These are phyloP conservation scores for Heliothis subflexa DNA, from an alignment of 1,140 invertebrate species.

Conservation along the genomic window DNA sequence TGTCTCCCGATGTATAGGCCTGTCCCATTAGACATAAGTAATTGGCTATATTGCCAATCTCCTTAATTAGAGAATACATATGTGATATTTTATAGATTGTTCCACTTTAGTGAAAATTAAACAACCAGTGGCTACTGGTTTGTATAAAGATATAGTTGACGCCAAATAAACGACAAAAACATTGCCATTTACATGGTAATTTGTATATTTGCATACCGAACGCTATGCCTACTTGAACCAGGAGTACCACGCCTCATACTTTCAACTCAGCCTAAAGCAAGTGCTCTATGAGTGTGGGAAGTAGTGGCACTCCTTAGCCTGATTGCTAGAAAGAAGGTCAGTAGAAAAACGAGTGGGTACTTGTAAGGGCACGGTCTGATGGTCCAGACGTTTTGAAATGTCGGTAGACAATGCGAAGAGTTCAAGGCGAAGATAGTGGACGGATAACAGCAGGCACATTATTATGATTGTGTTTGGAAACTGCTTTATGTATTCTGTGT, in stretches of 20 bases:
- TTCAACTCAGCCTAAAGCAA: background rate
- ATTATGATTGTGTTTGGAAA: background rate
- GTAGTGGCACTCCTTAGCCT: conserved; percentile 5
- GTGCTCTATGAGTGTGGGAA: background rate
- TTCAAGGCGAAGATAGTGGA: conserved; percentile 1
- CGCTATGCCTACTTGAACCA: background rate
- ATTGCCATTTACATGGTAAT: too few relatives aligned
- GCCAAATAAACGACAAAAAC: too few relatives aligned
- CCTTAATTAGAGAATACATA: too few relatives aligned
- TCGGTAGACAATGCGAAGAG: background rate
- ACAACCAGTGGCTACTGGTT: too few relatives aligned
- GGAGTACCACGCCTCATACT: background rate
- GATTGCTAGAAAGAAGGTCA: background rate
- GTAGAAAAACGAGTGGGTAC: conserved; percentile 7
- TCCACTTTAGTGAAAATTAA: too few relatives aligned
- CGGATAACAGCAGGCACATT: background rate
- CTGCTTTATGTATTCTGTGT: too few relatives aligned
- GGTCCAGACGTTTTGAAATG: background rate
- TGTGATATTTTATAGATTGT: too few relatives aligned
- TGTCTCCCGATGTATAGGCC: background rate
- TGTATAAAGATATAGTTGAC: too few relatives aligned
- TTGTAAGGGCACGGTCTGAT: conserved; percentile 21
- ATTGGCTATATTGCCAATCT: background rate
- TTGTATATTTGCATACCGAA: too few relatives aligned
- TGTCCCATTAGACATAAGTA: conserved; percentile 18